phyloP scores from a whole-genome alignment of 2,888 invertebrate species.

The Leptothorax acervorum region DNA sequence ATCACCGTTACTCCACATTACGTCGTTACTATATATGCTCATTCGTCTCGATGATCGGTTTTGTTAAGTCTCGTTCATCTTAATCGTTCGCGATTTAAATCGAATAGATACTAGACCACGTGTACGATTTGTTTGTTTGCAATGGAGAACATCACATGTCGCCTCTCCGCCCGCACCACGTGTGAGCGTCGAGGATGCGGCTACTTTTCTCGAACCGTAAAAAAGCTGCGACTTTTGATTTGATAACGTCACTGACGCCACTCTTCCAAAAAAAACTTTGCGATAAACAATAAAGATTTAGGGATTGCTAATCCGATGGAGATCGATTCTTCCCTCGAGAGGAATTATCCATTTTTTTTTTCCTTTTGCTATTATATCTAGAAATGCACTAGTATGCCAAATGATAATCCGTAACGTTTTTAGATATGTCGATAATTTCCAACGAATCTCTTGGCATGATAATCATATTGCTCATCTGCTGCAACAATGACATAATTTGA shows the following conservation, averaged over 20 bases:
- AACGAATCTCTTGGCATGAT: slow-evolving; percentile 52
- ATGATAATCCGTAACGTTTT: slow-evolving; percentile 45
- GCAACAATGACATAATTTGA: not conserved
- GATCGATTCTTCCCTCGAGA: slow-evolving; percentile 56
- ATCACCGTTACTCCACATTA: slow-evolving; percentile 38
- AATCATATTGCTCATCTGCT: slow-evolving; percentile 10
- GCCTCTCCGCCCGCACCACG: not conserved
- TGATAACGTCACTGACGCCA: not conserved
- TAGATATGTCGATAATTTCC: slow-evolving; percentile 43
- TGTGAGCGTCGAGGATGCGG: not conserved
- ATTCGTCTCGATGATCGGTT: slow-evolving; percentile 13
- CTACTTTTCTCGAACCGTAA: slow-evolving; percentile 21
- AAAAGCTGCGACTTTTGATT: slow-evolving; percentile 32
- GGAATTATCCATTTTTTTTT: slow-evolving; percentile 47
- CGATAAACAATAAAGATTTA: not conserved
- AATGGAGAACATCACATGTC: slow-evolving; percentile 28
- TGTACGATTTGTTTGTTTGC: slow-evolving; percentile 13
- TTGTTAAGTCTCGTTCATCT: not conserved
- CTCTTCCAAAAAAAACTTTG: slow-evolving; percentile 7
- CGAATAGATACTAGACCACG: not conserved
- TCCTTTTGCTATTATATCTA: slow-evolving; percentile 21
- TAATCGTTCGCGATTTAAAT: slow-evolving; percentile 9
- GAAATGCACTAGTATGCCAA: slow-evolving; percentile 54
- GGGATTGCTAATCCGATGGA: slow-evolving; percentile 16
- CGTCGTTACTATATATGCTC: slow-evolving; percentile 47